phyloP scores from a whole-genome alignment of 1,140 invertebrate species.

The Eumeta japonica region DNA sequence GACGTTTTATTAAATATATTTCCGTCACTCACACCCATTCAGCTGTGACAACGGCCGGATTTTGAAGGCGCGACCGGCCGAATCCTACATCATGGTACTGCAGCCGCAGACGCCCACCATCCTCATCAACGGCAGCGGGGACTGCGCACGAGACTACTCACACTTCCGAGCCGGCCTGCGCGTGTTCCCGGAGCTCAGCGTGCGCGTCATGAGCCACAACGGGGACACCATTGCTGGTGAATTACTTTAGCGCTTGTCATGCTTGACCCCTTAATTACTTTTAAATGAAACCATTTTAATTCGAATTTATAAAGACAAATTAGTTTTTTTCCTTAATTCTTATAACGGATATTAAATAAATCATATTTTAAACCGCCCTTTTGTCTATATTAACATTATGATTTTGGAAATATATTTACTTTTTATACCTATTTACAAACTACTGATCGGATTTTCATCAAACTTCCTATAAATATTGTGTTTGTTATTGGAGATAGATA shows the following conservation, averaged over 20 bases:
- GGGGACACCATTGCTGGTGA: slow-evolving; percentile 23
- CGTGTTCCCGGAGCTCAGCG: slow-evolving; percentile 79
- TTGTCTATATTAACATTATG: too few relatives aligned
- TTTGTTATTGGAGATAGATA: too few relatives aligned
- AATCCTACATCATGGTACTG: slow-evolving; percentile 84
- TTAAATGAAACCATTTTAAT: too few relatives aligned
- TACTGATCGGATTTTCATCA: too few relatives aligned
- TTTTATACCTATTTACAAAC: too few relatives aligned
- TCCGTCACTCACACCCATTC: slow-evolving; percentile 9
- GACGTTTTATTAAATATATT: slow-evolving; percentile 5
- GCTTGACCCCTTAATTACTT: too few relatives aligned
- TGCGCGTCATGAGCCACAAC: slow-evolving; percentile 62
- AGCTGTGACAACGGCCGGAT: slow-evolving; percentile 71
- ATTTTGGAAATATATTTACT: too few relatives aligned
- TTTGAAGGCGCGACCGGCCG: slow-evolving; percentile 63
- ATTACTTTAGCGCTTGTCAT: neutral
- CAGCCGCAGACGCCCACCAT: slow-evolving; percentile 83
- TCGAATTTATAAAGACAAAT: too few relatives aligned
- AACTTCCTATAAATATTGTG: too few relatives aligned
- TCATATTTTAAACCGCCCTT: too few relatives aligned
- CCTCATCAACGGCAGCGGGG: slow-evolving; percentile 77
- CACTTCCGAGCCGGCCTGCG: slow-evolving; percentile 80
- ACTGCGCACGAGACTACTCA: slow-evolving; percentile 80
- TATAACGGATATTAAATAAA: too few relatives aligned
- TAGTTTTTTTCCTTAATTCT: too few relatives aligned